Percentiles rank a stretch among this genome's conserved stretches.
Evolutionary conservation across 2,888 invertebrate species (phyloP).

Genomic region (Spodoptera picta): DNA sequence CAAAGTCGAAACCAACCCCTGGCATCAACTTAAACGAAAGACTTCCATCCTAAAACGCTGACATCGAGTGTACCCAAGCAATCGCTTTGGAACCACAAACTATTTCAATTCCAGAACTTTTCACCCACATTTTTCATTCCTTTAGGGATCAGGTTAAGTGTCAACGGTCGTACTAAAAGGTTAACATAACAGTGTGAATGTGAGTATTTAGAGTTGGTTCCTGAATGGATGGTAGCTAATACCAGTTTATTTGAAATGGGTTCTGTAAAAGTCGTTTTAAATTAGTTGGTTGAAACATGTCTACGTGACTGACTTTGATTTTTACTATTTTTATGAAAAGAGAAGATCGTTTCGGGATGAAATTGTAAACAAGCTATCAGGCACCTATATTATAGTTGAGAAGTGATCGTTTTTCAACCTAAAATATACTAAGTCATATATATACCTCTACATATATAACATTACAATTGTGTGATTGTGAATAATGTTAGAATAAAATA

Average conservation of each 20-base stretch:
- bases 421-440: too few relatives aligned
- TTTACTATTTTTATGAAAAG: too few relatives aligned
- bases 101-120: conserved; percentile 75
- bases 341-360: too few relatives aligned
- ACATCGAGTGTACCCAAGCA: conserved; percentile 51
- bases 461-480: too few relatives aligned
- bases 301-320: too few relatives aligned
- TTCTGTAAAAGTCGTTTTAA: not conserved
- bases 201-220: conserved; percentile 33
- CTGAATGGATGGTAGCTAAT: conserved; percentile 34
- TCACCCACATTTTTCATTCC: conserved; percentile 73
- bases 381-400: too few relatives aligned
- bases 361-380: too few relatives aligned
- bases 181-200: conserved; percentile 55
- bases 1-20: too few relatives aligned
- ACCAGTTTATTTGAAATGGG: not conserved
- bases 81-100: conserved; percentile 66
- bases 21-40: too few relatives aligned
- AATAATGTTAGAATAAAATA: too few relatives aligned
- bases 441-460: too few relatives aligned
- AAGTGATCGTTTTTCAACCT: too few relatives aligned
- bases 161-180: conserved; percentile 60
- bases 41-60: conserved; percentile 18
- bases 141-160: conserved; percentile 64
- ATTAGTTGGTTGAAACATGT: not conserved